These are phyloP conservation scores for Calyptommatus sinebrachiatus DNA, from an alignment of 2,113 vertebrate species.

Conservation along the genomic window DNA sequence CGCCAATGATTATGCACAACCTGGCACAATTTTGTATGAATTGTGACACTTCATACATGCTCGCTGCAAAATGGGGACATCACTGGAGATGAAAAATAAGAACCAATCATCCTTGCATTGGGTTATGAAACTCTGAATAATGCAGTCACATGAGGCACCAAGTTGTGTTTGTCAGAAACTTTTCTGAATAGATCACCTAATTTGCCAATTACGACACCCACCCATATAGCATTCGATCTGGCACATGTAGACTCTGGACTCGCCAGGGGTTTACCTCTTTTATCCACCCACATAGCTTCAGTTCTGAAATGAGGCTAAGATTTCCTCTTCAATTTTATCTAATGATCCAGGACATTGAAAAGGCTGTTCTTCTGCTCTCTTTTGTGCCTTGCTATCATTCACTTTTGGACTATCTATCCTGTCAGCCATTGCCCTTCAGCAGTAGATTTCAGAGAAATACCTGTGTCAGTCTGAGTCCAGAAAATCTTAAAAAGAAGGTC, in stretches of 20 bases:
- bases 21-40: conserved; percentile 16
- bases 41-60: conserved; percentile 16
- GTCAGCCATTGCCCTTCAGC: background rate
- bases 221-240: background rate
- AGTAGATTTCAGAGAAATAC: too few species aligned
- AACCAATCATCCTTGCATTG: conserved; percentile 17
- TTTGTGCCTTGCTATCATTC: too few species aligned
- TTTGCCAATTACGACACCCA: conserved; percentile 5
- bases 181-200: conserved; percentile 2
- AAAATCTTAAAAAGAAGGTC: too few species aligned
- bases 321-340: background rate
- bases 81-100: conserved; percentile 2
- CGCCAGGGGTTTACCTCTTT: background rate
- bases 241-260: background rate
- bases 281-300: background rate
- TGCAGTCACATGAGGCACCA: background rate
- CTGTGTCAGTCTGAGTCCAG: too few species aligned
- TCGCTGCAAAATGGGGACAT: conserved; percentile 15
- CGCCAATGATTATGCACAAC: conserved; percentile 8
- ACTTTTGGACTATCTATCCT: background rate
- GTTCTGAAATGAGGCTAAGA: background rate
- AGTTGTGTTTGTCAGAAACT: background rate
- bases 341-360: background rate
- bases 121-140: conserved; percentile 4
- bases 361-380: background rate